phyloP scores from a whole-genome alignment of 2,797 vertebrate genomes.

The Chaetophractus vellerosus region DNA sequence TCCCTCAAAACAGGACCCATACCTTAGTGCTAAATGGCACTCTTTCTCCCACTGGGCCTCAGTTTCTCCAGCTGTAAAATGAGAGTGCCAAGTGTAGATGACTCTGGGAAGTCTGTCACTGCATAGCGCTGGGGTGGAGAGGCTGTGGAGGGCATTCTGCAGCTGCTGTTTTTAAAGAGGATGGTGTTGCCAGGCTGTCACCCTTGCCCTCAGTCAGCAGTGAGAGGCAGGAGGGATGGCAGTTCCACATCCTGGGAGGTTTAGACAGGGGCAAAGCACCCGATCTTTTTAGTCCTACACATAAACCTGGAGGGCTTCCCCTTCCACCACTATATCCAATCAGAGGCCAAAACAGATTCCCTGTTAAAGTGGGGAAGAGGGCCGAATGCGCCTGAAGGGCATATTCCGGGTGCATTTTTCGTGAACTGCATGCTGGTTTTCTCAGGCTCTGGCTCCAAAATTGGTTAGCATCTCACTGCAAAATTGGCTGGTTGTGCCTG shows the following conservation, averaged over 20 bases:
- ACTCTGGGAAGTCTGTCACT: no score
- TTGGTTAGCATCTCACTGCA: background rate
- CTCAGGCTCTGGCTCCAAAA: background rate
- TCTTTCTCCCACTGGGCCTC: background rate
- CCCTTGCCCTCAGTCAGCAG: no score
- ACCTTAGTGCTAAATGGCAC: accelerated
- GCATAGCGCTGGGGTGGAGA: background rate
- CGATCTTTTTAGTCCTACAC: background rate
- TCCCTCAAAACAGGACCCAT: background rate
- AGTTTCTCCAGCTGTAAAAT: background rate
- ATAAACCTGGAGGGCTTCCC: background rate
- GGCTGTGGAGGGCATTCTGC: background rate
- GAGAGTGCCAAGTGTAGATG: accelerated
- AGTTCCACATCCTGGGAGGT: accelerated
- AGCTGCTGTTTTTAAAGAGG: no score
- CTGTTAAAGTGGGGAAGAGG: accelerated
- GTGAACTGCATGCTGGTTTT: accelerated
- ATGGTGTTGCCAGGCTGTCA: background rate
- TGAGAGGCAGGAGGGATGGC: background rate
- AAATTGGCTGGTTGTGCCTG: background rate
- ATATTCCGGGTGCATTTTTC: background rate
- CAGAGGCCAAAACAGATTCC: background rate
- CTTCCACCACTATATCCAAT: background rate
- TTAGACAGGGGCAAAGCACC: background rate
- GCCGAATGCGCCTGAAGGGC: background rate